Conservation (phyloP, 1,140 invertebrate species). For the Melipona quadrifasciata region DNA sequence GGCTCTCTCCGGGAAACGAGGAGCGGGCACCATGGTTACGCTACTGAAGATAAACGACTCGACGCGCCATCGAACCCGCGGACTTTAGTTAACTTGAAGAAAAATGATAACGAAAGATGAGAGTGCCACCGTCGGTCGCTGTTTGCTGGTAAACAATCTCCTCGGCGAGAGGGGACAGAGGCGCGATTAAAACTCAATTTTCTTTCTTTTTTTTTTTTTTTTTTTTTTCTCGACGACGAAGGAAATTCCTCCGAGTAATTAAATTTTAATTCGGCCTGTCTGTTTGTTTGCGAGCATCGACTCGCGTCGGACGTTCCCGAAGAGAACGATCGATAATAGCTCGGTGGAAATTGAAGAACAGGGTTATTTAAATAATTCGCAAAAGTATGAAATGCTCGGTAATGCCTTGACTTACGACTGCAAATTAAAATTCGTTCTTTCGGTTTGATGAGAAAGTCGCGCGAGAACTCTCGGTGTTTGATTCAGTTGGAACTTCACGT, state of each 20-base stretch:
- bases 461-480: neutral
- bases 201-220: too few species aligned
- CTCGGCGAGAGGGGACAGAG: neutral
- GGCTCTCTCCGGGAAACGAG: slow-evolving; percentile 8
- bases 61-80: slow-evolving; percentile 40
- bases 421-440: neutral
- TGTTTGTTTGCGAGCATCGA: neutral
- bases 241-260: slow-evolving; percentile 42
- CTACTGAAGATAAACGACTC: slow-evolving; percentile 54
- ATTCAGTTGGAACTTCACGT: neutral
- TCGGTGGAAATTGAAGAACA: neutral
- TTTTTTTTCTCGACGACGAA: neutral
- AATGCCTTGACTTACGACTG: neutral
- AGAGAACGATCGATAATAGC: neutral
- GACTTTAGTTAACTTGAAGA: slow-evolving; percentile 43
- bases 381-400: neutral
- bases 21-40: neutral
- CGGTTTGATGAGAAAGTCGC: neutral
- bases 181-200: neutral
- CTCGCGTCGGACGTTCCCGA: neutral
- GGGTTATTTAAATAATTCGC: neutral
- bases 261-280: slow-evolving; percentile 8
- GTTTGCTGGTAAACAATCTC: slow-evolving; percentile 51
- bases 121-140: neutral
- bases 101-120: slow-evolving; percentile 54